Percentiles rank a stretch among this genome's conserved stretches.
Evolutionary conservation across 2,797 vertebrate genomes (phyloP).

Genomic region (Silurus aristotelis): DNA sequence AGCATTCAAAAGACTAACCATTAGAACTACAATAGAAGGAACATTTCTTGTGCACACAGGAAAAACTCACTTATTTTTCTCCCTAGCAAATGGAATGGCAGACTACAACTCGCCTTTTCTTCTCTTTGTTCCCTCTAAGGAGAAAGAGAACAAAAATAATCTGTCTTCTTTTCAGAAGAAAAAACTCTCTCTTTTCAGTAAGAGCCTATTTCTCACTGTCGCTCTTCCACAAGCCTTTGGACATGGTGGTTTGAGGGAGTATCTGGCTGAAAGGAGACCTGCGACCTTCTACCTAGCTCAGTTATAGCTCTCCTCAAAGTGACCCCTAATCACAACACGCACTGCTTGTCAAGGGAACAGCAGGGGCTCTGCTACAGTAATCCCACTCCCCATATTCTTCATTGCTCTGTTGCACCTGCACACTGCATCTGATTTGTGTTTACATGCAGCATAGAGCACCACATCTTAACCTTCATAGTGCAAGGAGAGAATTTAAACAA

Average conservation of each 20-base stretch:
- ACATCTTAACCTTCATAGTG: conserved; percentile 3
- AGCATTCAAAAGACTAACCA: not conserved
- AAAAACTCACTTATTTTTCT: conserved; percentile 17
- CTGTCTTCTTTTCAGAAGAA: conserved; percentile 60
- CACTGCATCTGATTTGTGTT: conserved; percentile 21
- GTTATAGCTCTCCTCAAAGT: conserved; percentile 31
- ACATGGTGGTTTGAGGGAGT: conserved; percentile 39
- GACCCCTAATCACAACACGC: conserved; percentile 37
- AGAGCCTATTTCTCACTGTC: conserved; percentile 64
- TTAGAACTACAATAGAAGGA: not conserved
- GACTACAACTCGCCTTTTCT: conserved; percentile 57
- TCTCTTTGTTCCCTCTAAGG: conserved; percentile 54
- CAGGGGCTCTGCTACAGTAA: conserved; percentile 32
- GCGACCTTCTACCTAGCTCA: conserved; percentile 32
- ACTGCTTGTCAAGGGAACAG: conserved; percentile 22
- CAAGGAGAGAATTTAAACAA: conserved; percentile 5
- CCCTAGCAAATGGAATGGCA: conserved; percentile 49
- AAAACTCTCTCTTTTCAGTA: conserved; percentile 58
- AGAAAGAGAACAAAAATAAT: conserved; percentile 59
- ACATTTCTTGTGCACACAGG: conserved; percentile 19
- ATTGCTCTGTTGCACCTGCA: conserved; percentile 40
- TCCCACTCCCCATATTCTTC: conserved; percentile 29
- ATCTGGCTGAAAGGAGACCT: conserved; percentile 37
- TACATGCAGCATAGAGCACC: conserved; percentile 18
- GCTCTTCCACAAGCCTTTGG: conserved; percentile 33